Base-by-base conservation (phyloP, 1,140 invertebrate species). In the Vollenhovia emeryi region DNA sequence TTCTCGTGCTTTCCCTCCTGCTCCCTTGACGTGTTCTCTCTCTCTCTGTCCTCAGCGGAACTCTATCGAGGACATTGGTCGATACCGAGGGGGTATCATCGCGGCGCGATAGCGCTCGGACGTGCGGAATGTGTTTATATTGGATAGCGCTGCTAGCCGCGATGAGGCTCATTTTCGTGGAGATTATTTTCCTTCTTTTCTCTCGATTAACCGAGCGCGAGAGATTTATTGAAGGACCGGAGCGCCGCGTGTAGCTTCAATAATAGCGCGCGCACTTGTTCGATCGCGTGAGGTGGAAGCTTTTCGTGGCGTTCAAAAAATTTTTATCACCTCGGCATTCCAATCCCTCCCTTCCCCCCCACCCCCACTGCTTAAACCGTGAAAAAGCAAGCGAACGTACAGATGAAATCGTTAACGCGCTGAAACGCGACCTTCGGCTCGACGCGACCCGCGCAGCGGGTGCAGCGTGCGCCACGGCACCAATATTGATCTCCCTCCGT, bases 21-120 rank as follows among this genome's bases (percentile, higher is more conserved):
- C 18, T 3, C 27, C 13, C 36, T 50, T 71, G 64, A 45, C 24
- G 52, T 55, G 36, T 27, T 55, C 21, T 84, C 50, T 64, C 66
- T 60, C n/a, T n/a, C n/a, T n/a, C n/a, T n/a, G n/a, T n/a, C n/a
- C n/a, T 89, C 85, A 89, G 86, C 88, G 78, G 84, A 89, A 89
- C 80, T 71, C 78, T 50, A 85, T 89, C 24, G 75, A 43, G 75
- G 30, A 89, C 55, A 24, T 66, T 45, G 62, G 62, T 50, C 52
- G 88, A 84, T 89, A 89, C 75, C 85, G 57, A 24, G 18, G 52
- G 78, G 43, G 43, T 82, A 82, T 82, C 78, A n/a, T n/a, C n/a
- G 36, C 86, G 87, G 85, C 79, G 87, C 75, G 87, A 88, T 80
- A 89, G 87, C 62, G 71, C 50, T 69, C 82, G 9, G 60, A 83